phyloP scores from a whole-genome alignment of 2,797 vertebrate genomes.

The Odontamblyopus rebecca region DNA sequence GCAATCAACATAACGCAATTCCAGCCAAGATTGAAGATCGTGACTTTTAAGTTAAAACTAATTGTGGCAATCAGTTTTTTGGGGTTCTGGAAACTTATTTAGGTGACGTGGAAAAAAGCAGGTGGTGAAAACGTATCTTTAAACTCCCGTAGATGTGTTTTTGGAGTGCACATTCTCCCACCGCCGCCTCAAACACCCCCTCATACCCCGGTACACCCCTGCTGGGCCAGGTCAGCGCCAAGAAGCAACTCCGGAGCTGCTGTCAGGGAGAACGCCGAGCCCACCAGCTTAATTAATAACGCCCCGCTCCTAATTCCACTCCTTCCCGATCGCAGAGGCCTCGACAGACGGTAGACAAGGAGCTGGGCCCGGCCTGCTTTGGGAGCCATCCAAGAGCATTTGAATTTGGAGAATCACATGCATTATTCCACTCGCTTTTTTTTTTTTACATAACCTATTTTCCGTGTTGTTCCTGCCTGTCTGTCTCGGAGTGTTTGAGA shows the following conservation, averaged over 20 bases:
- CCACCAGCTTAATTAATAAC: conserved; percentile 81
- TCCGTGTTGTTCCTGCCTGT: conserved; percentile 49
- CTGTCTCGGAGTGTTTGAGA: conserved; percentile 16
- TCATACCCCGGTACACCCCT: conserved; percentile 63
- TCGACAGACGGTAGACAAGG: conserved; percentile 69
- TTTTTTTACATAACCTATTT: conserved; percentile 52
- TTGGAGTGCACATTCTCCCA: background rate
- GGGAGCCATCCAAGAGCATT: conserved; percentile 72
- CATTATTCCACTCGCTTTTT: conserved; percentile 68
- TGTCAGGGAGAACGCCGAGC: conserved; percentile 76
- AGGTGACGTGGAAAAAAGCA: too few species aligned
- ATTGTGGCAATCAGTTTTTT: too few species aligned
- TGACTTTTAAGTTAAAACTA: too few species aligned
- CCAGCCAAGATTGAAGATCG: too few species aligned
- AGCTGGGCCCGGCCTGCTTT: conserved; percentile 50
- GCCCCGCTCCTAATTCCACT: conserved; percentile 70
- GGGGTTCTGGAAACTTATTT: too few species aligned
- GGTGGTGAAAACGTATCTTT: too few species aligned
- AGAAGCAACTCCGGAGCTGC: conserved; percentile 79
- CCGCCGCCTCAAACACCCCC: too few species aligned
- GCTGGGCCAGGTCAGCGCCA: conserved; percentile 78
- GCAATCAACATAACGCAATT: too few species aligned
- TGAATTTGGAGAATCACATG: conserved; percentile 68
- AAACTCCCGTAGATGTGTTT: background rate
- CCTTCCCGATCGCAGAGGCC: conserved; percentile 64